These are phyloP conservation scores for Iselma pallidipennis DNA, from an alignment of 2,888 invertebrate species.

Conservation along the genomic window DNA sequence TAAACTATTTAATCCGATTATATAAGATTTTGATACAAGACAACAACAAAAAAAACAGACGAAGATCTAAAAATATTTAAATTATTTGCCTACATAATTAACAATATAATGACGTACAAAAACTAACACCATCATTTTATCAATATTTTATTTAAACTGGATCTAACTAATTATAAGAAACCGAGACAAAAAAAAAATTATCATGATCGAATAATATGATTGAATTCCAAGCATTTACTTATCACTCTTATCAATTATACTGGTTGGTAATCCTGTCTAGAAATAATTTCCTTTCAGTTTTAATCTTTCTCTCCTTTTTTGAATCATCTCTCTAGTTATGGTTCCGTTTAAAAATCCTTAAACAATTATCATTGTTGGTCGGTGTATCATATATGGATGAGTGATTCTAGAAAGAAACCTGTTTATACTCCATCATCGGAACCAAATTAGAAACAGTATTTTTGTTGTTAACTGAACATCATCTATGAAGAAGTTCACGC, in stretches of 20 bases:
- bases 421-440: slow-evolving; percentile 27
- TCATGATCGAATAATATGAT: background rate
- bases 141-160: background rate
- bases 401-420: slow-evolving; percentile 28
- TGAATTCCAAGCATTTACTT: background rate
- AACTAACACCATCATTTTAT: background rate
- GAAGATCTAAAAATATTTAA: no score
- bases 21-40: background rate
- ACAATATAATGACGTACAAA: background rate
- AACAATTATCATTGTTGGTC: slow-evolving; percentile 19
- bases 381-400: slow-evolving; percentile 20
- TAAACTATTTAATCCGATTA: background rate
- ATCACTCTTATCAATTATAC: background rate
- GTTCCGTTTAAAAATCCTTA: slow-evolving; percentile 2
- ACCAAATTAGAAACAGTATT: slow-evolving; percentile 28
- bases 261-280: background rate
- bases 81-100: background rate
- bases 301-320: no score
- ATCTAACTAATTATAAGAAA: background rate
- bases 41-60: no score
- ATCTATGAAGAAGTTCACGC: slow-evolving; percentile 5
- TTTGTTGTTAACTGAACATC: slow-evolving; percentile 18
- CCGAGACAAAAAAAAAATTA: background rate
- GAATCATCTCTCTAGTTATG: background rate
- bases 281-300: background rate